Percentiles rank a stretch among this genome's conserved stretches.
phyloP scores from a whole-genome alignment of 2,888 invertebrate genomes.

The Spodoptera littoralis region DNA sequence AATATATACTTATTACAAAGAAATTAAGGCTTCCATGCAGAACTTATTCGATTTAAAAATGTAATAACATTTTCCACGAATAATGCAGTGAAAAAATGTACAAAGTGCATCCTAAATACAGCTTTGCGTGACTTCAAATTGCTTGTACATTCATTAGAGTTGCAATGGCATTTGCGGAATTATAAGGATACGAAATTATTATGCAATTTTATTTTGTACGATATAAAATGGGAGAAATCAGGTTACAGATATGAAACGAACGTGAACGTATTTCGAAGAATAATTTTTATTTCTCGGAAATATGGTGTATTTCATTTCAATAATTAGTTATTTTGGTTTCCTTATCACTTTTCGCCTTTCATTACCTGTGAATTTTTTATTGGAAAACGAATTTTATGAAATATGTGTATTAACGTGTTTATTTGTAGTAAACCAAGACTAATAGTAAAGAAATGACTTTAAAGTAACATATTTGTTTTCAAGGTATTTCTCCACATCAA shows the following conservation, averaged over 20 bases:
- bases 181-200: conserved; percentile 52
- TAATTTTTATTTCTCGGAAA: background rate
- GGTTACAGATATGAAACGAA: conserved; percentile 6
- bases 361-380: too few species aligned
- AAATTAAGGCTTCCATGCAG: conserved; percentile 53
- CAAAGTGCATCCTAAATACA: conserved; percentile 75
- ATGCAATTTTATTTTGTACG: conserved; percentile 35
- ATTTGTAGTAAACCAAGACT: too few species aligned
- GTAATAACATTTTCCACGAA: conserved; percentile 75
- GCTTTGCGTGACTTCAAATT: conserved; percentile 81
- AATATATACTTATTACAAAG: conserved; percentile 34
- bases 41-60: conserved; percentile 50
- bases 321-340: background rate
- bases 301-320: too few species aligned
- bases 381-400: too few species aligned
- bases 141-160: conserved; percentile 68
- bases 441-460: too few species aligned
- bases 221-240: conserved; percentile 8
- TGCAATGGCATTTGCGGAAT: conserved; percentile 66
- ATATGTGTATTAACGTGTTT: too few species aligned
- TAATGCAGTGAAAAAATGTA: conserved; percentile 68
- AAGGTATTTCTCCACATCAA: too few species aligned
- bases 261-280: background rate
- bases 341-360: too few species aligned
- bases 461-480: too few species aligned